Conservation (phyloP, 1,140 invertebrate genomes). For the Hyles vespertilio region DNA sequence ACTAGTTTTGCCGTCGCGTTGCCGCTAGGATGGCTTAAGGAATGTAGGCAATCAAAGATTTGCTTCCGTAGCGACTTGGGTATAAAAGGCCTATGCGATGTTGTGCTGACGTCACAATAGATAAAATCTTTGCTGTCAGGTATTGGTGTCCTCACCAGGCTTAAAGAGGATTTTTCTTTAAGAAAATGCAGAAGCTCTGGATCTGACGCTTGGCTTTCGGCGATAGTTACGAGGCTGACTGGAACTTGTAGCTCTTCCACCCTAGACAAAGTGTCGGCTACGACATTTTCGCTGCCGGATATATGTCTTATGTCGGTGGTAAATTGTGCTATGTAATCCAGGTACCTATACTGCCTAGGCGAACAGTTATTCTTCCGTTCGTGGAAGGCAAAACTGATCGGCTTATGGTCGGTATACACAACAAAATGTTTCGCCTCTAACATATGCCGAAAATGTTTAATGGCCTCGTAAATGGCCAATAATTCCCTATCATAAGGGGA, state of each 20-base stretch:
- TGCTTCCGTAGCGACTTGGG: not conserved
- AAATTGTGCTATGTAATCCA: constrained; percentile 6
- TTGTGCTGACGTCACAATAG: not conserved
- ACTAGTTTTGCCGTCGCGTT: not conserved
- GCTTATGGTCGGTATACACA: too few species aligned
- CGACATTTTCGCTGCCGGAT: constrained; percentile 1
- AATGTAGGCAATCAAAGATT: constrained; percentile 1
- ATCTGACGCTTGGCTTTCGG: not conserved
- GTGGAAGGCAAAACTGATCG: too few species aligned
- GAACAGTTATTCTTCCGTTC: too few species aligned
- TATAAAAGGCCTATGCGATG: not conserved
- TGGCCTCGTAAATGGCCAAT: too few species aligned
- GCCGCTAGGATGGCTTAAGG: constrained; percentile 1
- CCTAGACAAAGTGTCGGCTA: constrained; percentile 1
- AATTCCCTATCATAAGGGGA: too few species aligned
- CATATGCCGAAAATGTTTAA: too few species aligned
- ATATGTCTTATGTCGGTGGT: constrained; percentile 1
- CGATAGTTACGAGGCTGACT: not conserved
- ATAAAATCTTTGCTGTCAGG: not conserved
- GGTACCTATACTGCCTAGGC: constrained; percentile 1
- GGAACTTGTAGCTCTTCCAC: not conserved
- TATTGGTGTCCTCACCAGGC: not conserved
- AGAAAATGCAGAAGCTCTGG: not conserved
- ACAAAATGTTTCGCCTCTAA: too few species aligned
- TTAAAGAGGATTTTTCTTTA: not conserved